These are phyloP conservation scores for Orthonychiurus folsomi DNA, from an alignment of 2,888 invertebrate species.

Conservation along the genomic window DNA sequence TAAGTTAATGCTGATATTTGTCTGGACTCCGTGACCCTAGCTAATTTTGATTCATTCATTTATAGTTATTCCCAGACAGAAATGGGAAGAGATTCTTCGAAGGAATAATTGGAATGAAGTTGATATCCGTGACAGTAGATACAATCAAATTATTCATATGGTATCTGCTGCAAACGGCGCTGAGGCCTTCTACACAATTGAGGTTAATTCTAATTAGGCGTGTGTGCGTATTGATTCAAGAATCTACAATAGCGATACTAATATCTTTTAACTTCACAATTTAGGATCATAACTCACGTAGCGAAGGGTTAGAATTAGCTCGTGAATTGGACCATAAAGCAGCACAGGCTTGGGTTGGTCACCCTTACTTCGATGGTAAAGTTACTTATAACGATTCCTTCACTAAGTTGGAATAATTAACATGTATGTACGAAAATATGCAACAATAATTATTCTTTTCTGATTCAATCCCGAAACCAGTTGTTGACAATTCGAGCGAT, in stretches of 20 bases:
- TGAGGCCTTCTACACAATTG: slow-evolving; percentile 90
- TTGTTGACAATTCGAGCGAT: slow-evolving; percentile 93
- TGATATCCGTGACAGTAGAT: slow-evolving; percentile 82
- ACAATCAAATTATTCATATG: slow-evolving; percentile 94
- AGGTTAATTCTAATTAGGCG: too few relatives aligned
- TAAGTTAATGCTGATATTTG: not conserved
- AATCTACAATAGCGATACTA: too few relatives aligned
- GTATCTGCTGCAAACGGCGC: slow-evolving; percentile 97
- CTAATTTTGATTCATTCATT: not conserved
- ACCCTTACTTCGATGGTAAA: slow-evolving; percentile 99
- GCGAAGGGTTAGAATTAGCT: slow-evolving; percentile 83
- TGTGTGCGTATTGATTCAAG: too few relatives aligned
- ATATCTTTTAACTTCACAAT: slow-evolving; percentile 12
- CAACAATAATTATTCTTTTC: too few relatives aligned
- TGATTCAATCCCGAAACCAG: too few relatives aligned
- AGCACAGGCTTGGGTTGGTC: slow-evolving; percentile 95
- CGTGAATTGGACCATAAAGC: slow-evolving; percentile 83
- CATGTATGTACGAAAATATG: too few relatives aligned
- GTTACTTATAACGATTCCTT: too few relatives aligned
- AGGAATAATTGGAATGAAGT: slow-evolving; percentile 84
- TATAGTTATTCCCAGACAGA: slow-evolving; percentile 78
- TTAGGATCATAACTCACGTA: slow-evolving; percentile 87
- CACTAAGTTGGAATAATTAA: too few relatives aligned
- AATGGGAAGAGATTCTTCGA: slow-evolving; percentile 78
- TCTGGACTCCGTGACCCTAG: not conserved